Percentiles rank a stretch among this genome's conserved stretches.
Evolutionary conservation across 2,888 invertebrate species (phyloP).

Genomic region (Amitus sp.): DNA sequence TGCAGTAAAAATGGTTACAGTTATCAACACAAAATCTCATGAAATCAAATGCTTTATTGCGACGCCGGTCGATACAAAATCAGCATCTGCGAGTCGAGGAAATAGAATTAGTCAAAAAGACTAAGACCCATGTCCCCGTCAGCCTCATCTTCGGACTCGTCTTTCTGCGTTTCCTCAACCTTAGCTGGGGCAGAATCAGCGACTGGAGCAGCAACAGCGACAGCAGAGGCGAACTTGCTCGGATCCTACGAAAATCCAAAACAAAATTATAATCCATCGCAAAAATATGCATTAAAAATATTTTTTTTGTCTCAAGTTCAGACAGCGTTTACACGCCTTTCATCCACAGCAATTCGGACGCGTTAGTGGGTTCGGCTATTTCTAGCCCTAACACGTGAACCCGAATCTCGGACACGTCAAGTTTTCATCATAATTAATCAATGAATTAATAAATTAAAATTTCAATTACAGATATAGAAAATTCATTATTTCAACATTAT

Average conservation of each 20-base stretch:
- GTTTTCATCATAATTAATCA: conserved; percentile 52
- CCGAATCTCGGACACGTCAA: conserved; percentile 48
- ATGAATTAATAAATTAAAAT: no score
- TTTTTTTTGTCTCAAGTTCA: conserved; percentile 41
- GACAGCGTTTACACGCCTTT: conserved; percentile 47
- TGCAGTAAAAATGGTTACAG: no score
- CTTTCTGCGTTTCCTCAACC: conserved; percentile 78
- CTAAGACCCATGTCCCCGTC: conserved; percentile 99
- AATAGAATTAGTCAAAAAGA: conserved; percentile 86
- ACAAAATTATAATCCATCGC: not conserved
- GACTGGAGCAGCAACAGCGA: conserved; percentile 71
- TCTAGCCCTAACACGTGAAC: conserved; percentile 61
- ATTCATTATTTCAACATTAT: no score
- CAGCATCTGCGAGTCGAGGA: no score
- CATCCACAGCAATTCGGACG: conserved; percentile 50
- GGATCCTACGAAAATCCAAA: conserved; percentile 78
- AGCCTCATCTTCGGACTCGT: conserved; percentile 83
- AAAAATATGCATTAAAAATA: not conserved
- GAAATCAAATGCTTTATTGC: conserved; percentile 48
- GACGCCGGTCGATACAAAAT: conserved; percentile 40
- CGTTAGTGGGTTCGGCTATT: conserved; percentile 67
- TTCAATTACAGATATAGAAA: no score
- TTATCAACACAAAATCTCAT: no score
- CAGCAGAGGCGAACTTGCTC: conserved; percentile 85
- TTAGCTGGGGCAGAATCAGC: conserved; percentile 73